A percentile compares a stretch with the other conserved stretches of the same genome.
Evolutionary conservation across 2,888 invertebrate genomes (phyloP).

Genomic region (Lasioglossum leucozonium): DNA sequence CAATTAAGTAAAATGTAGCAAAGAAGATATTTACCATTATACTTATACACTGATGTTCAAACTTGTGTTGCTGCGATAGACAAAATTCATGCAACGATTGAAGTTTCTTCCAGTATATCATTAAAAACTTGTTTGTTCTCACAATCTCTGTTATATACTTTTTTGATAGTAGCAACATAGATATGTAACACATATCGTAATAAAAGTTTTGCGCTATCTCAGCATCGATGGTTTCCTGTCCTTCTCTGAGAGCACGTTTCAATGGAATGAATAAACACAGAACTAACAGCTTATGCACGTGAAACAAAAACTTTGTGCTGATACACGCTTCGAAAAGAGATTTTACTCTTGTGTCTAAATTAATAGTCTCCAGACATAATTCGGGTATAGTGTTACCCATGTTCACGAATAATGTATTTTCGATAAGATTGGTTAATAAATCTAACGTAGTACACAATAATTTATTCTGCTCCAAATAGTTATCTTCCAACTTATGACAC

Average conservation of each 20-base stretch:
- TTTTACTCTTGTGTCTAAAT: conserved; percentile 78
- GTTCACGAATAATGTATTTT: conserved; percentile 77
- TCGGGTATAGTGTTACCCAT: conserved; percentile 77
- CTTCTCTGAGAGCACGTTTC: conserved; percentile 70
- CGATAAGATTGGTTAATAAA: conserved; percentile 78
- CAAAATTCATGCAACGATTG: conserved; percentile 69
- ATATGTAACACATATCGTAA: conserved; percentile 80
- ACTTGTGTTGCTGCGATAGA: conserved; percentile 72
- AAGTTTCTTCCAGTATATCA: conserved; percentile 83
- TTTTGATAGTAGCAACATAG: conserved; percentile 80
- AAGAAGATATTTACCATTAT: conserved; percentile 76
- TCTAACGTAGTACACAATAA: conserved; percentile 79
- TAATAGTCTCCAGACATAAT: conserved; percentile 76
- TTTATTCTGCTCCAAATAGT: conserved; percentile 84
- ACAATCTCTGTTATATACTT: conserved; percentile 81
- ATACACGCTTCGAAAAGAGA: conserved; percentile 81
- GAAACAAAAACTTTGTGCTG: conserved; percentile 82
- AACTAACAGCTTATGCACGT: conserved; percentile 85
- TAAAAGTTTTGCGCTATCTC: conserved; percentile 80
- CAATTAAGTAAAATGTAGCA: not conserved
- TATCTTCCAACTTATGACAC: conserved; percentile 79
- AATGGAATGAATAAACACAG: conserved; percentile 83
- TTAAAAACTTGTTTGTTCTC: conserved; percentile 81
- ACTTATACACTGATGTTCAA: conserved; percentile 80
- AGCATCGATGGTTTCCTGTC: conserved; percentile 62